Evolutionary conservation across 2,113 vertebrate species (phyloP).

Genomic region (human): GRCh38 chr12:63595001-63595500

Average conservation of each 20-base stretch:
- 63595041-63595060: not conserved
- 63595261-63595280: not conserved
- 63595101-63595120: too few relatives aligned
- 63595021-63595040: not conserved
- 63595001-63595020: not conserved
- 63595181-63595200: not conserved
- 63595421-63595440: not conserved
- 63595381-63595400: not conserved
- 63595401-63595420: slow-evolving; percentile 18
- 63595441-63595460: not conserved
- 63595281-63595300: not conserved
- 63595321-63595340: not conserved
- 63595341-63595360: not conserved
- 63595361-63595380: not conserved
- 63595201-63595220: not conserved
- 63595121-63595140: too few relatives aligned
- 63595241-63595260: not conserved
- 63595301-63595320: not conserved
- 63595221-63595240: not conserved
- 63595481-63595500: not conserved
- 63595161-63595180: not conserved
- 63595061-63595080: not conserved
- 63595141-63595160: too few relatives aligned
- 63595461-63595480: not conserved
- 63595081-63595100: too few relatives aligned